Conservation (phyloP, 30 jellyfish, hydroid and myxozoan species). For the Aurelia sp. region DNA sequence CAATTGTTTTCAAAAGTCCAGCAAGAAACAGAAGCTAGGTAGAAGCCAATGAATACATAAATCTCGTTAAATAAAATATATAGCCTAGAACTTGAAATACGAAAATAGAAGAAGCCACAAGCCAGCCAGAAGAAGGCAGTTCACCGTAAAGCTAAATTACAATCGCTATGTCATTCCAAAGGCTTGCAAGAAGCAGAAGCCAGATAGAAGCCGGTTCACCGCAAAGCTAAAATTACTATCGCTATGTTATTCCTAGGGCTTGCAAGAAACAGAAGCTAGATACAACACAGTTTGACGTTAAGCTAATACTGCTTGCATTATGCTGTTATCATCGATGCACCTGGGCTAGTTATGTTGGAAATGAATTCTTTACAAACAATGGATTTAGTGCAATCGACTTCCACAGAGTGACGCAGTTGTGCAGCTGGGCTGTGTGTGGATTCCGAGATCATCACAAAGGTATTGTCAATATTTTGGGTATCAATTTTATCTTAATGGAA, state of each 20-base stretch:
- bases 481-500: no score
- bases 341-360: constrained; percentile 91
- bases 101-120: no score
- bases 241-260: constrained; percentile 57
- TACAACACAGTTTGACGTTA: background rate
- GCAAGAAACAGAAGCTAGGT: no score
- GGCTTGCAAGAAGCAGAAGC: constrained; percentile 13
- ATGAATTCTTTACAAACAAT: constrained; percentile 55
- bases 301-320: constrained; percentile 75
- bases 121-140: no score
- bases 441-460: constrained; percentile 63
- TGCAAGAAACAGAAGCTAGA: constrained; percentile 37
- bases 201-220: background rate
- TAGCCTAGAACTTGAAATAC: no score
- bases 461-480: background rate
- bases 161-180: no score
- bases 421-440: constrained; percentile 98
- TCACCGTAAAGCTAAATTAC: no score
- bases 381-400: constrained; percentile 77
- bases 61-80: no score
- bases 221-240: constrained; percentile 66
- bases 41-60: no score
- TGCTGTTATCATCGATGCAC: constrained; percentile 95
- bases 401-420: constrained; percentile 78
- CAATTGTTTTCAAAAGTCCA: no score